Conservation (phyloP, 1,140 invertebrate genomes). For the Lepeophtheirus salmonis region DNA sequence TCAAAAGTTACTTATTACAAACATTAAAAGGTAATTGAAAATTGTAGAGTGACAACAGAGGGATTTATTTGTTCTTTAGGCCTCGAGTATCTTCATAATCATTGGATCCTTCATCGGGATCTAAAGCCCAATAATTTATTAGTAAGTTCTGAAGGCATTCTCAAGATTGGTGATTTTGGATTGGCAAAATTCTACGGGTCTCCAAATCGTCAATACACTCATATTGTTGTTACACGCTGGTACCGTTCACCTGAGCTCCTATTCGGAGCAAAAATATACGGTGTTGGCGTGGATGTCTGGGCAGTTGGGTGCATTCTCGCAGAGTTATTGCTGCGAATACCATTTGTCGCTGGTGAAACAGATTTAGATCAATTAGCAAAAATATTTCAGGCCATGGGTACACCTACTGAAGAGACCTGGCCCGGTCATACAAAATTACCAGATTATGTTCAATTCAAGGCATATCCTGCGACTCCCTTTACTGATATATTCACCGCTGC, state of each 20-base stretch:
- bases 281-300: conserved; percentile 89
- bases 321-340: conserved; percentile 72
- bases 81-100: conserved; percentile 80
- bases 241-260: conserved; percentile 74
- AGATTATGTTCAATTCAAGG: conserved; percentile 83
- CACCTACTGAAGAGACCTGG: conserved; percentile 81
- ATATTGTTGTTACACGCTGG: conserved; percentile 56
- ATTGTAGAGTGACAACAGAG: neutral
- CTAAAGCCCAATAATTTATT: conserved; percentile 97
- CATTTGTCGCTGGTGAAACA: conserved; percentile 86
- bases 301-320: conserved; percentile 93
- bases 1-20: conserved; percentile 90
- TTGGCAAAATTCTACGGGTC: conserved; percentile 92
- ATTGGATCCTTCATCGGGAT: conserved; percentile 97
- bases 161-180: conserved; percentile 98
- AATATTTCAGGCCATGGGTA: conserved; percentile 81
- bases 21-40: too few relatives aligned
- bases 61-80: conserved; percentile 38
- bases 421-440: conserved; percentile 61
- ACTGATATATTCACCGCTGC: conserved; percentile 90
- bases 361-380: conserved; percentile 87
- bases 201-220: conserved; percentile 84
- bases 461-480: conserved; percentile 56
- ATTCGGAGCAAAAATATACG: conserved; percentile 85
- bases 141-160: conserved; percentile 69